Conservation (phyloP, 1,140 invertebrate genomes). For the Cydia pomonella region DNA sequence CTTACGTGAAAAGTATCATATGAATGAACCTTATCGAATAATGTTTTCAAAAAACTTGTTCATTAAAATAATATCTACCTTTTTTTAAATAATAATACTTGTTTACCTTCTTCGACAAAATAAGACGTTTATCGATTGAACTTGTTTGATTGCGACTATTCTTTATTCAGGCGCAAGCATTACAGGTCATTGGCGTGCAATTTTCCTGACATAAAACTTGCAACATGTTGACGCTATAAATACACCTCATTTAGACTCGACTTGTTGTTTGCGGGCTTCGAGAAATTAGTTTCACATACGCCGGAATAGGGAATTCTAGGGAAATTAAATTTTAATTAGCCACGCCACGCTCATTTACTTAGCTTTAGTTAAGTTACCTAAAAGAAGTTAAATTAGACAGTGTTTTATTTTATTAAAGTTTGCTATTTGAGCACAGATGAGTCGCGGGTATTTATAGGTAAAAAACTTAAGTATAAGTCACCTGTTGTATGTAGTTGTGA, state of each 20-base stretch:
- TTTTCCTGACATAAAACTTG: slow-evolving; percentile 27
- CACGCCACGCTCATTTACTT: too few species aligned
- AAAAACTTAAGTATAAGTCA: too few species aligned
- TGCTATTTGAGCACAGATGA: too few species aligned
- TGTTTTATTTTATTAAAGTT: background rate
- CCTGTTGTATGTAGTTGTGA: too few species aligned
- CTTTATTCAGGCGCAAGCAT: slow-evolving; percentile 16
- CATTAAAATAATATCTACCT: too few species aligned
- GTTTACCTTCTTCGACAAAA: background rate
- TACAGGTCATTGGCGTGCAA: slow-evolving; percentile 28
- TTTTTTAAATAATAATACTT: too few species aligned
- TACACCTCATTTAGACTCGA: background rate
- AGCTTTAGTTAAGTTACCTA: too few species aligned
- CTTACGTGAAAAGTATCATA: too few species aligned
- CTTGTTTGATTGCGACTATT: background rate
- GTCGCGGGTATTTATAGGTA: too few species aligned
- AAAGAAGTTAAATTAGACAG: background rate
- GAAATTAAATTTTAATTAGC: background rate
- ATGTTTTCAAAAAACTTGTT: too few species aligned
- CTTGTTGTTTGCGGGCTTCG: background rate
- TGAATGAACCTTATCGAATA: too few species aligned
- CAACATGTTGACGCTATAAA: slow-evolving; percentile 21
- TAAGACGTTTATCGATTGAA: background rate
- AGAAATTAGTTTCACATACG: background rate
- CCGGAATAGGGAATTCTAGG: background rate